Conservation (phyloP, 2,113 vertebrate species). For the Pantherophis guttatus region DNA sequence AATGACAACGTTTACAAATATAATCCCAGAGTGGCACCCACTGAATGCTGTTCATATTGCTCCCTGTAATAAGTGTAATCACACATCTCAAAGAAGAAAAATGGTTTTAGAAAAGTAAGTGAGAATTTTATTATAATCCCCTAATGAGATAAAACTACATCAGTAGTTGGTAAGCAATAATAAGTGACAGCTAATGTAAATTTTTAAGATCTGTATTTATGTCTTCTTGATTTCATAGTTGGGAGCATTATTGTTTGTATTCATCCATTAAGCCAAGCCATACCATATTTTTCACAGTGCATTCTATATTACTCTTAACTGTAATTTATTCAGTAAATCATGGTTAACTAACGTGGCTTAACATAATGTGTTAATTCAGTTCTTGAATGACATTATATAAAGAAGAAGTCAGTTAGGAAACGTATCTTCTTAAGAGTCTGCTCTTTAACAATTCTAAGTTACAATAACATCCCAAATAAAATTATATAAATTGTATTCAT, state of each 20-base stretch:
- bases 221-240: not conserved
- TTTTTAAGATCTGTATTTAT: not conserved
- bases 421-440: not conserved
- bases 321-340: not conserved
- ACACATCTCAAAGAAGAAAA: slow-evolving; percentile 74
- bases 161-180: not conserved
- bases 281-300: not conserved
- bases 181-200: not conserved
- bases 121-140: slow-evolving; percentile 21
- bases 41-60: slow-evolving; percentile 77
- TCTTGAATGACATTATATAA: not conserved
- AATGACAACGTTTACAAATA: slow-evolving; percentile 81
- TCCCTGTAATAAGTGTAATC: slow-evolving; percentile 78
- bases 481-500: not conserved
- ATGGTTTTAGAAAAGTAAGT: slow-evolving; percentile 86
- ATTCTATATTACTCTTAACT: not conserved
- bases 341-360: not conserved
- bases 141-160: slow-evolving; percentile 10
- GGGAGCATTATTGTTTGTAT: not conserved
- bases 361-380: not conserved
- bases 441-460: not conserved
- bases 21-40: slow-evolving; percentile 83
- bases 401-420: not conserved
- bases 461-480: not conserved
- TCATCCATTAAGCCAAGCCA: not conserved